These are phyloP conservation scores for Phyllostomus hastatus DNA, from an alignment of 2,113 vertebrate genomes.

Conservation along the genomic window DNA sequence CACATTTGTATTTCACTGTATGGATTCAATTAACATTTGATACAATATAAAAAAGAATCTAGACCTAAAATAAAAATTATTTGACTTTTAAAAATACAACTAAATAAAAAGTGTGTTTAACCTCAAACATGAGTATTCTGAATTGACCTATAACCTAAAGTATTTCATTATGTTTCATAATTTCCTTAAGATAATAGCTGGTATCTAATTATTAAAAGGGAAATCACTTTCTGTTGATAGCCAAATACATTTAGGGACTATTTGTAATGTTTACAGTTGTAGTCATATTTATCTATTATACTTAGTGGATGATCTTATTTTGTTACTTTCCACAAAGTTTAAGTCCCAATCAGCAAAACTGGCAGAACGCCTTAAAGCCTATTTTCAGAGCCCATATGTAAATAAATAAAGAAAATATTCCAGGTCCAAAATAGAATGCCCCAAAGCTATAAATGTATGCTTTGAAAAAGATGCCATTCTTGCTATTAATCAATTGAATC, in stretches of 20 bases:
- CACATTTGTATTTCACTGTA: background rate
- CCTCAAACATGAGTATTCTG: background rate
- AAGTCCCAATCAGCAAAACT: background rate
- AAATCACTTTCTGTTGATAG: background rate
- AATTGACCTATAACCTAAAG: background rate
- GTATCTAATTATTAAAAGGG: background rate
- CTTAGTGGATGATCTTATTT: background rate
- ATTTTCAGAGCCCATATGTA: background rate
- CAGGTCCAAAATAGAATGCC: background rate
- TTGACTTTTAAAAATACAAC: conserved; percentile 14
- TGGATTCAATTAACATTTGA: background rate
- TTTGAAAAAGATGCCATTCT: conserved; percentile 13
- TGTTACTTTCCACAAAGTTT: conserved; percentile 10
- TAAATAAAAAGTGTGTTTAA: conserved; percentile 18
- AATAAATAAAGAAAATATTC: background rate
- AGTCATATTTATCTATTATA: background rate
- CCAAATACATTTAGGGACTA: background rate
- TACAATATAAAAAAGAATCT: conserved; percentile 27
- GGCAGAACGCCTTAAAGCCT: background rate
- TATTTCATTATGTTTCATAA: background rate
- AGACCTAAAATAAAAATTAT: background rate
- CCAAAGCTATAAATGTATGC: background rate
- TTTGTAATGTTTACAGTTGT: background rate
- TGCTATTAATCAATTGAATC: background rate
- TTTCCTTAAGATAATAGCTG: background rate